These are phyloP conservation scores for Salvelinus fontinalis DNA, from an alignment of 2,113 vertebrate genomes.

Conservation along the genomic window DNA sequence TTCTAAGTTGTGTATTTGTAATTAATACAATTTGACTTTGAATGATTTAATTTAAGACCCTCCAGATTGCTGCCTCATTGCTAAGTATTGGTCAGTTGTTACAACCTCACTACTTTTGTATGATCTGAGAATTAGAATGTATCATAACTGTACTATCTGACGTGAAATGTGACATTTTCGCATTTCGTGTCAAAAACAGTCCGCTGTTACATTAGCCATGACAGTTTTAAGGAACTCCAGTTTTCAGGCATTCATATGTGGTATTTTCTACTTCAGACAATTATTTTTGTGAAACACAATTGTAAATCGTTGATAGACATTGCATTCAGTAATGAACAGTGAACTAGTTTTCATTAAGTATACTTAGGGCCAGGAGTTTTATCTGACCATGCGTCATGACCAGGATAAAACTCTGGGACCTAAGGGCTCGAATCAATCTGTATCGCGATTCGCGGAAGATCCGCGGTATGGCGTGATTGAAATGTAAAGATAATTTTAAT, in stretches of 20 bases:
- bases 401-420: not conserved
- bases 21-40: not conserved
- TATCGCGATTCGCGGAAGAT: too few species aligned
- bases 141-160: conserved; percentile 3
- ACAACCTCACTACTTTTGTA: not conserved
- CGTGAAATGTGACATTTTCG: conserved; percentile 3
- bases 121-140: not conserved
- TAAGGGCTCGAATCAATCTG: too few species aligned
- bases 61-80: not conserved
- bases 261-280: not conserved
- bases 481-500: too few species aligned
- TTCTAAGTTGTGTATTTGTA: too few species aligned
- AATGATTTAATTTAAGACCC: not conserved
- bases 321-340: not conserved
- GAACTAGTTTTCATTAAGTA: not conserved
- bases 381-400: too few species aligned
- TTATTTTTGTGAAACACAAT: too few species aligned
- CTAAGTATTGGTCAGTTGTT: not conserved
- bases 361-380: too few species aligned
- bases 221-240: not conserved
- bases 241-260: not conserved
- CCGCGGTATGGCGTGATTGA: too few species aligned
- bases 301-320: not conserved
- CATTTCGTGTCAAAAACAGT: conserved; percentile 5
- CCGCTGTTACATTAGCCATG: not conserved